Base-by-base conservation (phyloP, 2,888 invertebrate species). In the Listrodromus nycthemerus region DNA sequence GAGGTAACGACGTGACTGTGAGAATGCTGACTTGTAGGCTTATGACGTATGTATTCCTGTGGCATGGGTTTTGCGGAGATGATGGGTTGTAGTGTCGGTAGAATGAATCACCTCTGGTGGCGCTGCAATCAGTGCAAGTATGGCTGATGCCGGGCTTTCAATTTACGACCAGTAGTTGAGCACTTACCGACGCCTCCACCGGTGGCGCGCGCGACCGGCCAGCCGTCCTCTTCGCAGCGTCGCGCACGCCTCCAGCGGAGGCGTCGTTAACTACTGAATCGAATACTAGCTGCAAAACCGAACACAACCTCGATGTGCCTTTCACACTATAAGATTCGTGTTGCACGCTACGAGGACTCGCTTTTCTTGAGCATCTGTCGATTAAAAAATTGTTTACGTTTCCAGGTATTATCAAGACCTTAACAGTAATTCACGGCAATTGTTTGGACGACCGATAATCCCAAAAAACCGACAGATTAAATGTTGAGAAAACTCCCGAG, bases 401-500 rank as follows among this genome's bases (percentile, higher is more conserved):
- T 13, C 41, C 41, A 2, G 13, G 13, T 41, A 13, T 13, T 41
- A 41, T 41, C 5, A 41, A 13, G 41, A 13, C 10, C 41, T 13
- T 10, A 2, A 41, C 41, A 41, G 3, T 3, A 3, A 41, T 13
- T 41, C 41, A 8, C 33, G 33, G 1, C 8, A 1, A 33, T 8
- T 33, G 33, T 33, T 8, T 8, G 8, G 33, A 0, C 8, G 1
- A 7, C 4, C 8, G 33, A 58, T 65, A 33, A 63, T 45, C 63
- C 19, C 58, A 70, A 45, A 33, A 55, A 48, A 4, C 27, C 8
- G 61, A 63, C 58, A 52, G 66, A 66, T 50, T 48, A 48, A 27
- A 48, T 61, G 65, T 67, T 48, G 67, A 69, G 24, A 81, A 45
- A 55, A 65, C 16, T 48, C 33, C 52, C 10, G n/a, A 19, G 24